A percentile compares a stretch with the other conserved stretches of the same genome.
Conservation (phyloP, 2,888 invertebrate genomes). For the Clitarchus hookeri region DNA sequence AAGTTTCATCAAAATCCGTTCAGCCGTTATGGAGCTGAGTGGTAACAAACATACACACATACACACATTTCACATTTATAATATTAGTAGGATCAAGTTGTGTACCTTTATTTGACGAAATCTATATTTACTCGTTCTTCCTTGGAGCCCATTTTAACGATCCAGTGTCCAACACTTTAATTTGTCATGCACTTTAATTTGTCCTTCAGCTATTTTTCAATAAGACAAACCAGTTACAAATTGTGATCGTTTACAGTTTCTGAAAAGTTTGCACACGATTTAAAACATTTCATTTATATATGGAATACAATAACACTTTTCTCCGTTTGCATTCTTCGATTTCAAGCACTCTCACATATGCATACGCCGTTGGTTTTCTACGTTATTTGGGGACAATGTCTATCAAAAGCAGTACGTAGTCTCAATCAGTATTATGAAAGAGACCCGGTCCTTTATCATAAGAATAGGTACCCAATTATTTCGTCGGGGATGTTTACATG, state of each 20-base stretch:
- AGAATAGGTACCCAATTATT: background rate
- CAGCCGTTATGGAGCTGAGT: too few species aligned
- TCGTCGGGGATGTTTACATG: background rate
- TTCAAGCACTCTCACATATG: too few species aligned
- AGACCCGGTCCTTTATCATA: background rate
- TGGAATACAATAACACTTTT: too few species aligned
- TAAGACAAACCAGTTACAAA: conserved; percentile 19
- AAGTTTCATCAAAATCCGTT: too few species aligned
- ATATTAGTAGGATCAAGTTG: too few species aligned
- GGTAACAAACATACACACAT: too few species aligned
- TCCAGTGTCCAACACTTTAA: background rate
- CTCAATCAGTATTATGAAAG: background rate
- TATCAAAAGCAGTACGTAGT: background rate
- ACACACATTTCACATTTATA: too few species aligned
- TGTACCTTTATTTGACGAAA: background rate
- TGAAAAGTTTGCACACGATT: too few species aligned
- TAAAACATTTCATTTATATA: too few species aligned
- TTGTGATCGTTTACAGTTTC: background rate
- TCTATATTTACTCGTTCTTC: background rate
- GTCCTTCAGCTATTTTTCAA: background rate
- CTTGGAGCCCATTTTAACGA: background rate
- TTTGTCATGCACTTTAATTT: background rate
- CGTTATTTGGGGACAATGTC: background rate
- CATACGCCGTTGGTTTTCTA: too few species aligned
- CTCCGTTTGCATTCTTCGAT: too few species aligned